Base-by-base conservation (phyloP, 2,888 invertebrate species). In the Melinaea menophilus region DNA sequence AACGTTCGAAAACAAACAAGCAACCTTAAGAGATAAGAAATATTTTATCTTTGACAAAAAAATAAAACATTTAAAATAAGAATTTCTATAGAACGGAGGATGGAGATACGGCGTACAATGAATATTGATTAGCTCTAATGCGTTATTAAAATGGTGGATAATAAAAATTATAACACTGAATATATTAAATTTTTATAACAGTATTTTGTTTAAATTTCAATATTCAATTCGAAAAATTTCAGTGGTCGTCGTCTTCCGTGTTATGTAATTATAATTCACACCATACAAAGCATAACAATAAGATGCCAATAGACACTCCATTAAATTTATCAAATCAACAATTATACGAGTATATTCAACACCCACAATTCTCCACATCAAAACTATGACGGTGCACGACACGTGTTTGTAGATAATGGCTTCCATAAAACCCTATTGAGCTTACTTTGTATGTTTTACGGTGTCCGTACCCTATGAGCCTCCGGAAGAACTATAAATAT, bases 181-280 rank as follows among this genome's bases (percentile, higher is more conserved):
- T 13, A 48, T 13, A 48, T 48, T n/a, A 13, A 48, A 48, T n/a
- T 48, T 37, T 37, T 37, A 37, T 37, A 5, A 37, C 2, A 3
- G 9, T 11, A 41, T 68, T 66, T 68, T 62, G 65, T 63, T 69
- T 64, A 56, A 61, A 68, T 62, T 66, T 61, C 60, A 65, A 73
- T 56, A 45, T 48, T 31, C 37, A 48, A 37, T 45, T 33, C 61
- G 68, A 46, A 45, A 58, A 22, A 47, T 54, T 46, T 51, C 22
- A 58, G 60, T 57, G 33, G 41, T 41, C 41, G 22, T 22, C 22
- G 11, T 41, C 51, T 63, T 68, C 73, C 75, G 73, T 76, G 77
- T 79, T 78, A 82, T 75, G 72, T 76, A 66, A 74, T 75, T 75
- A 77, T 80, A 83, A 86, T 86, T 85, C 81, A 84, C 78, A 76